Evolutionary conservation across 2,888 invertebrate species (phyloP).

Genomic region (Ectobius pallidus): DNA sequence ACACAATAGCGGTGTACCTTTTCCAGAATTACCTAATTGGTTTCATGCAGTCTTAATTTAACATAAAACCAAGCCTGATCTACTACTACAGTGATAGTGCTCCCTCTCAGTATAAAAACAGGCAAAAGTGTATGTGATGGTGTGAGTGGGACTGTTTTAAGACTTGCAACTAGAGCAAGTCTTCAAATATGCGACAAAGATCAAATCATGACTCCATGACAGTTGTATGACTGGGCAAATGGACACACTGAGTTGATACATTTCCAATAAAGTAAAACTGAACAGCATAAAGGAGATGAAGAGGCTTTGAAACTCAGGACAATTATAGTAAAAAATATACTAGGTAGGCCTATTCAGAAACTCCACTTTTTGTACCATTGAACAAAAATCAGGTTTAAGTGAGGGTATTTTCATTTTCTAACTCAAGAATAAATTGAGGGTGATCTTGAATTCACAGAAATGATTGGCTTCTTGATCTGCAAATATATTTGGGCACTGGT

Average conservation of each 20-base stretch:
- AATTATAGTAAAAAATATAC: neutral
- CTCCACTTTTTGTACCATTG: conserved; percentile 16
- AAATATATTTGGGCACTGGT: conserved; percentile 20
- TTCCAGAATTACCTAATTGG: conserved; percentile 29
- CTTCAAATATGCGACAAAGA: conserved; percentile 34
- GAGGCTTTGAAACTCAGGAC: neutral
- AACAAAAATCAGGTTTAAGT: neutral
- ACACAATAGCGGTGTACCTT: conserved; percentile 40
- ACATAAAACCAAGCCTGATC: conserved; percentile 35
- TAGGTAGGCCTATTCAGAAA: conserved; percentile 22
- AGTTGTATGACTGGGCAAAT: conserved; percentile 35
- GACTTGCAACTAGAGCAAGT: conserved; percentile 35
- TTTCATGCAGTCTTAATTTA: conserved; percentile 19
- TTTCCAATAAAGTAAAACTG: conserved; percentile 24
- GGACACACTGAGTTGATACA: conserved; percentile 16
- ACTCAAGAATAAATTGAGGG: neutral
- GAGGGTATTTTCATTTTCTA: conserved; percentile 6
- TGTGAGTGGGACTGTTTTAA: conserved; percentile 34
- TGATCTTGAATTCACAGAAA: conserved; percentile 1
- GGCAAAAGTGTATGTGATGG: neutral
- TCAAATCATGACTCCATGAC: conserved; percentile 38
- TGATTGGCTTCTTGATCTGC: conserved; percentile 13
- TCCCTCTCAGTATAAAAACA: conserved; percentile 47
- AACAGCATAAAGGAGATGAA: conserved; percentile 23
- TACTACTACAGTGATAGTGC: conserved; percentile 46